phyloP scores from a whole-genome alignment of 2,797 vertebrate genomes.

The Tapera naevia region DNA sequence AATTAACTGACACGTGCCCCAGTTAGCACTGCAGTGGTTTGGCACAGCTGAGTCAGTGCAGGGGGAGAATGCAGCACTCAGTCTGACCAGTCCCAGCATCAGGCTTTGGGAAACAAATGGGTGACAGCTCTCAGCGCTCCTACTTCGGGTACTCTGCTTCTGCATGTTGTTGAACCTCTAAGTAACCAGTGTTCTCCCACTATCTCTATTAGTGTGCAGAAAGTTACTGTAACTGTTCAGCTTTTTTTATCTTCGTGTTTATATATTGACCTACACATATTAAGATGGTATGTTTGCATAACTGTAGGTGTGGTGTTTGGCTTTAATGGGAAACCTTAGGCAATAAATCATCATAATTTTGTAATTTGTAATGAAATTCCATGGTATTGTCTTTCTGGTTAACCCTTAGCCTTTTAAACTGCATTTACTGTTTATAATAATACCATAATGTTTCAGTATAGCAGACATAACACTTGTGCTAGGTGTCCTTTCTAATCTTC shows the following conservation, averaged over 20 bases:
- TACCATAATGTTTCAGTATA: not conserved
- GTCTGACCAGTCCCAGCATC: not conserved
- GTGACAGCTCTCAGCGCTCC: fast-evolving
- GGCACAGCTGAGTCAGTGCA: not conserved
- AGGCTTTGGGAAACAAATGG: not conserved
- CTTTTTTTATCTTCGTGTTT: not conserved
- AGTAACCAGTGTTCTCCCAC: not conserved
- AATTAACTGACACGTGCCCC: fast-evolving
- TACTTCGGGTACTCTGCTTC: not conserved
- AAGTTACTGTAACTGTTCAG: not conserved
- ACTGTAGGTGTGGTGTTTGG: not conserved
- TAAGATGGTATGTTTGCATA: not conserved
- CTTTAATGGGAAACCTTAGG: not conserved
- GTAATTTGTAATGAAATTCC: not conserved
- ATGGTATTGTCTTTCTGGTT: not conserved
- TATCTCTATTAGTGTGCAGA: not conserved
- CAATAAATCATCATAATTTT: not conserved
- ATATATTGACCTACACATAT: not conserved
- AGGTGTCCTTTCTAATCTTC: not conserved
- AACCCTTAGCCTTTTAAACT: not conserved
- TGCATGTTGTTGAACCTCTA: not conserved
- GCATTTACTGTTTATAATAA: not conserved
- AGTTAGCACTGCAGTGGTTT: not conserved
- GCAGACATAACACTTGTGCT: not conserved
- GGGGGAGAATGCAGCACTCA: fast-evolving